Percentiles rank a stretch among this genome's conserved stretches.
phyloP scores from a whole-genome alignment of 2,113 vertebrate species.

The Solenodon paradoxus region DNA sequence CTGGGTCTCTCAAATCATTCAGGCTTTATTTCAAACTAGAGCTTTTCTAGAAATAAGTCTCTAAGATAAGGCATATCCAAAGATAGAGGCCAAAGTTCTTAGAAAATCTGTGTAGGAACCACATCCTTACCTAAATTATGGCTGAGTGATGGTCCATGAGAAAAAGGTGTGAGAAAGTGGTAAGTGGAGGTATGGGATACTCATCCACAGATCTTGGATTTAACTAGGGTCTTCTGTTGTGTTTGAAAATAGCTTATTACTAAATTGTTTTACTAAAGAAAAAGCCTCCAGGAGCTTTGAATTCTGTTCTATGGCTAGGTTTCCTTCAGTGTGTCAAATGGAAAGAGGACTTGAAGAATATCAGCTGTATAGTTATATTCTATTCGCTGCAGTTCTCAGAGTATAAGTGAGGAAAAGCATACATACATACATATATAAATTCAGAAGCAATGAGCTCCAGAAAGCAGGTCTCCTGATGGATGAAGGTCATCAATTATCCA shows the following conservation, averaged over 20 bases:
- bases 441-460: background rate
- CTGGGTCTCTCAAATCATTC: background rate
- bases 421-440: background rate
- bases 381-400: background rate
- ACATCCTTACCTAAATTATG: background rate
- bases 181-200: background rate
- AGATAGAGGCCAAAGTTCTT: background rate
- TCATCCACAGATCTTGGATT: background rate
- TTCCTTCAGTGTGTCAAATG: background rate
- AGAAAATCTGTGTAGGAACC: background rate
- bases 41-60: background rate
- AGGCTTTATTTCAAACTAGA: background rate
- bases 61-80: background rate
- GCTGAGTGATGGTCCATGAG: background rate
- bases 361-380: background rate
- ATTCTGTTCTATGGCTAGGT: background rate
- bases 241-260: conserved; percentile 30
- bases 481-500: background rate
- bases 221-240: background rate
- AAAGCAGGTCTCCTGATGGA: background rate
- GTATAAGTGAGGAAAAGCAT: background rate
- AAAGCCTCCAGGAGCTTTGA: background rate
- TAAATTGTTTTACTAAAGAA: conserved; percentile 7
- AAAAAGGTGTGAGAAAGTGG: background rate
- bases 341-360: background rate